These are phyloP conservation scores for Natrix natrix DNA, from an alignment of 2,797 vertebrate species.

Conservation along the genomic window DNA sequence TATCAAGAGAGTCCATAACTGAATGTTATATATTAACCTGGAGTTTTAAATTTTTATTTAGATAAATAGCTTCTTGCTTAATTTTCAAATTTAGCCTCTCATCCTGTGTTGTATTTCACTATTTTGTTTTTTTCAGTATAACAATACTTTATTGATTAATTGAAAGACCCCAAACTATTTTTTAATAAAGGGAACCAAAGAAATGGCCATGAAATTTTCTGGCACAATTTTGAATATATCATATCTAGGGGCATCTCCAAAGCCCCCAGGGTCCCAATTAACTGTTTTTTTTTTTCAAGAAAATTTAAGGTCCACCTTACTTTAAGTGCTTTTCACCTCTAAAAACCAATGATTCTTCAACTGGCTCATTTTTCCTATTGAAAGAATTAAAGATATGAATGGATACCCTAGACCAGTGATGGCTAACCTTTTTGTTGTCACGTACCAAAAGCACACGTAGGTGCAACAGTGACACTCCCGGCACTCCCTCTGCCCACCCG, in stretches of 20 bases:
- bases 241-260: background rate
- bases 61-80: background rate
- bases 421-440: too few species aligned
- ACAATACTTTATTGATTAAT: background rate
- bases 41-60: background rate
- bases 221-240: background rate
- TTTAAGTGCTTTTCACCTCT: background rate
- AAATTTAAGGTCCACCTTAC: background rate
- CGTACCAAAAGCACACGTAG: too few species aligned
- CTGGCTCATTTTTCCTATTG: background rate
- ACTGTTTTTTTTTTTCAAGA: background rate
- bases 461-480: too few species aligned
- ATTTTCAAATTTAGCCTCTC: background rate
- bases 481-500: too few species aligned
- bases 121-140: background rate
- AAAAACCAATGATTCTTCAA: background rate
- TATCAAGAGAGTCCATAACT: background rate
- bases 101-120: background rate
- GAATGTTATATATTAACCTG: background rate
- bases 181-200: background rate
- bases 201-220: background rate
- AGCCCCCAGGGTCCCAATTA: background rate
- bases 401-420: background rate
- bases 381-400: background rate
- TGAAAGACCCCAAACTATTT: background rate